phyloP scores from a whole-genome alignment of 2,888 invertebrate genomes.

The Silvanus unidentatus region DNA sequence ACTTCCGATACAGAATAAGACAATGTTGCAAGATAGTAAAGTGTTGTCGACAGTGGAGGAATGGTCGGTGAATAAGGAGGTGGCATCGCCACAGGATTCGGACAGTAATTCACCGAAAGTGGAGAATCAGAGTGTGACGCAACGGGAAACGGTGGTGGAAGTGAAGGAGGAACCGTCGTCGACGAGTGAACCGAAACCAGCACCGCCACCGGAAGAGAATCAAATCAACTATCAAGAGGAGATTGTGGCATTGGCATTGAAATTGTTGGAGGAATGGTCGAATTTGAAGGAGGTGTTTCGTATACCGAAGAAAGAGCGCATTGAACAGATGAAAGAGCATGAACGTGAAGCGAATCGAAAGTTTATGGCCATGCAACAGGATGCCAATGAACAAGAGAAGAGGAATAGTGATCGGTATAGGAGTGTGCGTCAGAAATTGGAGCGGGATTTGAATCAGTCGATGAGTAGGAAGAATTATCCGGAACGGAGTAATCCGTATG shows the following conservation, averaged over 20 bases:
- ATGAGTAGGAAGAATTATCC: constrained; percentile 20
- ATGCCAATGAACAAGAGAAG: constrained; percentile 12
- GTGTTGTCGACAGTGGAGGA: constrained; percentile 78
- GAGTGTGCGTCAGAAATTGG: constrained; percentile 23
- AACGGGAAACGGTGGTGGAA: constrained; percentile 10
- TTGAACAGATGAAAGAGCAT: constrained; percentile 93
- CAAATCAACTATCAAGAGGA: constrained; percentile 38
- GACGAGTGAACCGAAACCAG: constrained; percentile 8
- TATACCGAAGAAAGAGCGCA: constrained; percentile 89
- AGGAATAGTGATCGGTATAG: constrained; percentile 17
- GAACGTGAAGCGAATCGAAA: constrained; percentile 78
- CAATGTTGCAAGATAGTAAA: constrained; percentile 87
- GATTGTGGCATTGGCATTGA: constrained; percentile 55
- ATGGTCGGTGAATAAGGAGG: constrained; percentile 58
- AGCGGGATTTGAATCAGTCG: constrained; percentile 27
- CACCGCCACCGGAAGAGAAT: constrained; percentile 8
- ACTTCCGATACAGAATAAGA: constrained; percentile 89
- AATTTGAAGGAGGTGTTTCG: constrained; percentile 73
- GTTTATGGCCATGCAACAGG: constrained; percentile 31
- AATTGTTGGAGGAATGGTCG: constrained; percentile 70
- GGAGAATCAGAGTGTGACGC: constrained; percentile 1
- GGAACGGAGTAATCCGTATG: constrained; percentile 15
- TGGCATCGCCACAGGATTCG: constrained; percentile 42
- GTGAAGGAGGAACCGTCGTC: constrained; percentile 6
- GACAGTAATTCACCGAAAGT: constrained; percentile 41